These are phyloP conservation scores for Dryocosmus kuriphilus DNA, from an alignment of 2,888 invertebrate species.

Conservation along the genomic window DNA sequence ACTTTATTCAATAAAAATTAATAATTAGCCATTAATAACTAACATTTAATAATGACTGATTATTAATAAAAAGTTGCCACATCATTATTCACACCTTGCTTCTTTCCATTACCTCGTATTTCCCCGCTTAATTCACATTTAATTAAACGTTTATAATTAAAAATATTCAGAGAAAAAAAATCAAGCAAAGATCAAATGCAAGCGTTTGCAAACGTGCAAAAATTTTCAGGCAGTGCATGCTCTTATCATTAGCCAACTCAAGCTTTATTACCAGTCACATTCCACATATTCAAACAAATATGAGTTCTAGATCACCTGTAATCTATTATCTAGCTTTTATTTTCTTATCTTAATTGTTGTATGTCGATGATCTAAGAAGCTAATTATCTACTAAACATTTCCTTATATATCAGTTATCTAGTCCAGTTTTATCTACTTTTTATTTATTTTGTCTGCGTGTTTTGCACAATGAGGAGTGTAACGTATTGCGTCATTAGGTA, in stretches of 20 bases:
- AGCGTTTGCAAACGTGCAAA: not conserved
- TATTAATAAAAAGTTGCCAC: not conserved
- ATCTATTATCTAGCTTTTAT: not conserved
- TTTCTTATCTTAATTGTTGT: not conserved
- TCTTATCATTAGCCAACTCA: not conserved
- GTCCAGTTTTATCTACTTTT: not conserved
- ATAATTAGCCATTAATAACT: not conserved
- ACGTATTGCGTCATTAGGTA: not conserved
- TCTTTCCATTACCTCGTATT: not conserved
- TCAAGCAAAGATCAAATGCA: not conserved
- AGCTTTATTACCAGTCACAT: conserved; percentile 5
- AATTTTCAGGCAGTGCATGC: conserved; percentile 24
- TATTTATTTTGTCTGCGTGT: not conserved
- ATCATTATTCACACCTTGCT: conserved; percentile 1
- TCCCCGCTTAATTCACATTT: not conserved
- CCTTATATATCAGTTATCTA: not conserved
- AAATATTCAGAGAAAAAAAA: not conserved
- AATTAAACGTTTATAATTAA: not conserved
- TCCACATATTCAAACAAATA: conserved; percentile 7
- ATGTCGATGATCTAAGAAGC: not conserved
- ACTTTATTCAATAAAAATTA: not conserved
- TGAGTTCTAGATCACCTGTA: not conserved
- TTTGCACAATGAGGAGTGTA: not conserved
- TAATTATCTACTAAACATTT: not conserved
- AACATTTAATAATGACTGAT: not conserved